These are phyloP conservation scores for Xerus inauris DNA, from an alignment of 2,113 vertebrate genomes.

Conservation along the genomic window DNA sequence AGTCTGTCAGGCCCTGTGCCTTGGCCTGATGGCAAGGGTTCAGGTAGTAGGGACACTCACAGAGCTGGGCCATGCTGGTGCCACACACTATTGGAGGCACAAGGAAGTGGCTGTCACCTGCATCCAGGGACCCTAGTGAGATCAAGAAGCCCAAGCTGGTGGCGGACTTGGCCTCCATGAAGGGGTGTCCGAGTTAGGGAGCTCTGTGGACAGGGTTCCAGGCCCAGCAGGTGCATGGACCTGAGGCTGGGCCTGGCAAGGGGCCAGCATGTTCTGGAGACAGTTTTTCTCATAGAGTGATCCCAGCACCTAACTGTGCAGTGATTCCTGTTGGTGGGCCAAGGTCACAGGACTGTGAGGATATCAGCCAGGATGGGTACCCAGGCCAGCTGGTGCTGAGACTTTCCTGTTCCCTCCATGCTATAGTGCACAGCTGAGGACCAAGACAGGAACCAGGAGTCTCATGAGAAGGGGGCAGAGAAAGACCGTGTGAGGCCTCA, in stretches of 20 bases:
- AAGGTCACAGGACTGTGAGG: background rate
- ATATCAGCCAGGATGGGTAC: background rate
- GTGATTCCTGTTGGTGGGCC: background rate
- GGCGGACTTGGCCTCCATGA: constrained; percentile 76
- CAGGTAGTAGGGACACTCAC: constrained; percentile 61
- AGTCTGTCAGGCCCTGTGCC: constrained; percentile 64
- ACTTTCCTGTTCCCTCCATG: background rate
- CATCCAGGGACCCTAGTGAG: constrained; percentile 58
- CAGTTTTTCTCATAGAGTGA: background rate
- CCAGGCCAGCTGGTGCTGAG: background rate
- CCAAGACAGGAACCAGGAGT: background rate
- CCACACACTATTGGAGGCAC: background rate
- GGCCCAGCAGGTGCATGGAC: background rate
- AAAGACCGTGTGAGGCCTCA: background rate
- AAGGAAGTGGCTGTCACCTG: constrained; percentile 59
- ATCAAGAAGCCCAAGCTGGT: constrained; percentile 63
- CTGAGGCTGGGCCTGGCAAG: background rate
- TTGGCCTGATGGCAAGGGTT: constrained; percentile 77
- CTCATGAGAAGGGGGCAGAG: too few species aligned
- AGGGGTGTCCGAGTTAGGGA: background rate
- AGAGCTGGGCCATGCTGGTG: constrained; percentile 61
- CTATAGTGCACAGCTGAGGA: accelerated
- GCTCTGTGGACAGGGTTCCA: background rate
- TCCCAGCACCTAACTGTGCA: accelerated
- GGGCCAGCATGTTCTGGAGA: accelerated